Evolutionary conservation across 2,888 invertebrate species (phyloP).

Genomic region (Machimus atricapillus): DNA sequence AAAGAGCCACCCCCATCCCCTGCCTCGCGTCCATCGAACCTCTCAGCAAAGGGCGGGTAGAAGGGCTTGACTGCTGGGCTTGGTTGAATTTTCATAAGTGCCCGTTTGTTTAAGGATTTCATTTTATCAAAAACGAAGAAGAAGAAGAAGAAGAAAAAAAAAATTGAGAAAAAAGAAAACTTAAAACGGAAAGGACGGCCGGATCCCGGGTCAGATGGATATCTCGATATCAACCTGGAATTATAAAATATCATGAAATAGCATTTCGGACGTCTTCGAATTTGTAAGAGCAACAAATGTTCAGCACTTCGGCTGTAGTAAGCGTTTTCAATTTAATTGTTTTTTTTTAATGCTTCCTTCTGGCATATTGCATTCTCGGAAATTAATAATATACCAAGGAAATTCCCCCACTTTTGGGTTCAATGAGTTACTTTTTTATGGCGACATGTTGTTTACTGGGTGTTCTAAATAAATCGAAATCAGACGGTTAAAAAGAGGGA

Average conservation of each 20-base stretch:
- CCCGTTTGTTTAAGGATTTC: conserved; percentile 41
- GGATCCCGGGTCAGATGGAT: neutral
- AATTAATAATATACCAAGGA: neutral
- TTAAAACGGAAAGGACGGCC: neutral
- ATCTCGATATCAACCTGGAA: conserved; percentile 3
- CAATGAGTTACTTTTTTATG: neutral
- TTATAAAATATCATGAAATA: conserved; percentile 45
- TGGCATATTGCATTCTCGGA: neutral
- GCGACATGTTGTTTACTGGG: neutral
- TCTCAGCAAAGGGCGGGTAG: neutral
- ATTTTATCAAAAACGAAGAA: conserved; percentile 28
- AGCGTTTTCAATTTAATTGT: conserved; percentile 7
- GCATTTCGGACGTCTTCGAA: conserved; percentile 42
- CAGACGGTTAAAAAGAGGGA: neutral
- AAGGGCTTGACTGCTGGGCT: conserved; percentile 8
- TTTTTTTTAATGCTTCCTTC: neutral
- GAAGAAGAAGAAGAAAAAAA: neutral
- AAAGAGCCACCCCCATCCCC: neutral
- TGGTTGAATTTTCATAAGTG: conserved; percentile 45
- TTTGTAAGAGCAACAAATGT: conserved; percentile 36
- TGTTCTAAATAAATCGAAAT: neutral
- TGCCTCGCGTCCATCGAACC: neutral
- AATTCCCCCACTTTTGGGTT: neutral
- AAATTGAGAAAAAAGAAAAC: neutral
- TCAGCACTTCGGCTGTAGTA: neutral